A percentile compares a stretch with the other conserved stretches of the same genome.
Evolutionary conservation across 64 coral and sea anemone genomes (phyloP).

Genomic region (Pachyseris speciosa): DNA sequence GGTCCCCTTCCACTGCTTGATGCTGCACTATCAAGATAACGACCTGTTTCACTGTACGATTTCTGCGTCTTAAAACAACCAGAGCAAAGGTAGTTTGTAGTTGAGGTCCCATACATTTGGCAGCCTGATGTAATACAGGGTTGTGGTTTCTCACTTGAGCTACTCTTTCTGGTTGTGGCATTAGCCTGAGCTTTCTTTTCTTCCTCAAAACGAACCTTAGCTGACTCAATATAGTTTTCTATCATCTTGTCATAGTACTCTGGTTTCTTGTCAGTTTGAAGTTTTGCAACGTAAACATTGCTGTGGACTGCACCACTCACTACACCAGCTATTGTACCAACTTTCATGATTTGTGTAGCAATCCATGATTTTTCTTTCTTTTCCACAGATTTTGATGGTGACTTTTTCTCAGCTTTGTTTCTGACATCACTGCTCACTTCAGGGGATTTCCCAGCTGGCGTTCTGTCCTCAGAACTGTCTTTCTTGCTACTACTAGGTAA

Average conservation of each 20-base stretch:
- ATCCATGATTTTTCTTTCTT: constrained; percentile 83
- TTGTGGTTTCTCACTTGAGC: constrained; percentile 28
- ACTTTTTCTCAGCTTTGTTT: constrained; percentile 4
- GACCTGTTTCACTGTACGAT: constrained; percentile 58
- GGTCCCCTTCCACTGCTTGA: background rate
- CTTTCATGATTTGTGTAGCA: constrained; percentile 66
- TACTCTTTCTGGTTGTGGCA: background rate
- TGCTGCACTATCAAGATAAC: constrained; percentile 3
- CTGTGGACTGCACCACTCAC: constrained; percentile 39
- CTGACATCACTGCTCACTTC: background rate
- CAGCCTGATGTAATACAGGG: constrained; percentile 84
- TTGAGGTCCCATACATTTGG: constrained; percentile 80
- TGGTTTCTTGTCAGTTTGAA: constrained; percentile 86
- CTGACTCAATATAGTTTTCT: constrained; percentile 84
- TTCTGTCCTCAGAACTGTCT: constrained; percentile 31
- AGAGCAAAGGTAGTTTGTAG: constrained; percentile 92
- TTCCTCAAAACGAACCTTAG: constrained; percentile 84
- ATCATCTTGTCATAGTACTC: constrained; percentile 93
- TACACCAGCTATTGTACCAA: constrained; percentile 70
- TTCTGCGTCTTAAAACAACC: constrained; percentile 89
- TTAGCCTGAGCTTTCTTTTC: constrained; percentile 69
- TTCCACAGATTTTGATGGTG: constrained; percentile 33
- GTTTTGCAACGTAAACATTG: constrained; percentile 68
- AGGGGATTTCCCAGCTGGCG: constrained; percentile 28
- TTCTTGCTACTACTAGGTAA: constrained; percentile 51